Evolutionary conservation across 2,113 vertebrate species (phyloP), one percentile per base, ranked within the genome.

Genomic region (Antechinus flavipes): DNA sequence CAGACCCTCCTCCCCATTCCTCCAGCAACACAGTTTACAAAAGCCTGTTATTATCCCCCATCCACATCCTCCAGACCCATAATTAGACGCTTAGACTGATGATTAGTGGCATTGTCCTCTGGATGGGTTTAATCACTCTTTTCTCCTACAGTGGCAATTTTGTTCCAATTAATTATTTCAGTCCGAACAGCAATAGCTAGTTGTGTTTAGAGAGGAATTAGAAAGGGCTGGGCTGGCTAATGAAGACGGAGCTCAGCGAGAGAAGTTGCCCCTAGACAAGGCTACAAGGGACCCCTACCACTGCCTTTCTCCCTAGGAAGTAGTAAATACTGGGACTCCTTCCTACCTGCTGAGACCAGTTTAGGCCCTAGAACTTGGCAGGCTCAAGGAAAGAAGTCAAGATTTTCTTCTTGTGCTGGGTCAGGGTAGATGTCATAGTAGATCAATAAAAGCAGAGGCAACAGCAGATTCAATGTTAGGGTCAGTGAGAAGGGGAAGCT

Each of bases 161-260:
- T 97, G 95, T 97, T 97, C 97, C 98, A 98, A 98, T 98, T 98
- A 98, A 98, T 98, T 98, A 98, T 97, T 98, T 97, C 97, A 89
- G 95, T 98, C 98, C 97, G 97, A 98, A 96, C 96, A 94, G 98
- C 97, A 98, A 97, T 97, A 97, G 97, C 97, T 97, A 97, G 98
- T 97, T 98, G 97, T 95, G 97, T 97, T 97, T 96, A 96, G 98
- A 97, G 97, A 96, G 98, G 96, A 98, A 98, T 98, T 98, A 98
- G 96, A 54, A 96, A 98, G 97, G 97, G 97, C 93, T 96, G 94
- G 95, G 93, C 54, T 58, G 96, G 96, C 97, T 98, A 98, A 98
- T 97, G 97, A 97, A 97, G 95, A 96, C 92, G 8, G 96, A 98
- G 95, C 94, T 97, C 93, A 97, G 90, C 58, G 96, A 58, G 97